A percentile compares a stretch with the other conserved stretches of the same genome.
phyloP scores from a whole-genome alignment of 1,140 invertebrate genomes.

The Hirudo medicinalis region DNA sequence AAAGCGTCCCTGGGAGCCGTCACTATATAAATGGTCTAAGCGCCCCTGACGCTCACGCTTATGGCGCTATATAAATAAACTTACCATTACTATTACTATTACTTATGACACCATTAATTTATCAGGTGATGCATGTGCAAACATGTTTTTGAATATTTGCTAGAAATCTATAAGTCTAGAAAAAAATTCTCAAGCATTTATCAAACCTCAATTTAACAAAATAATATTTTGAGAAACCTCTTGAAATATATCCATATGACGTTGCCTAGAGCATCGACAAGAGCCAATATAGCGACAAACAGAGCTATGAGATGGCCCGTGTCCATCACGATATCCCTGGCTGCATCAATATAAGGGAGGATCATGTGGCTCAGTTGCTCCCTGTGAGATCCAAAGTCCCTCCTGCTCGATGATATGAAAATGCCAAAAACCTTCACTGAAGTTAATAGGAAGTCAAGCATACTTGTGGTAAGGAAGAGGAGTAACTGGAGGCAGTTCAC shows the following conservation, averaged over 20 bases:
- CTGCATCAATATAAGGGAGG: constrained; percentile 20
- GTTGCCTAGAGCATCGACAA: constrained; percentile 21
- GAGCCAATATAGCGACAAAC: constrained; percentile 22
- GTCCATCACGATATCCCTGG: constrained; percentile 19
- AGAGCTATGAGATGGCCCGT: constrained; percentile 22
- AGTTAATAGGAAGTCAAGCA: too few relatives aligned
- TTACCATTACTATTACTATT: too few relatives aligned
- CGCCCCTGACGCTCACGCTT: too few relatives aligned
- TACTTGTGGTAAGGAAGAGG: constrained; percentile 21
- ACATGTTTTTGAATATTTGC: too few relatives aligned
- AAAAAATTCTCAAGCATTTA: not conserved
- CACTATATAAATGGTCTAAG: too few relatives aligned
- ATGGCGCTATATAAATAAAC: too few relatives aligned
- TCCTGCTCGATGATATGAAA: constrained; percentile 2
- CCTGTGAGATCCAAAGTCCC: constrained; percentile 22
- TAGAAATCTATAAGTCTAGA: too few relatives aligned
- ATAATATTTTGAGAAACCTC: constrained; percentile 1
- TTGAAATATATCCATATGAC: constrained; percentile 24
- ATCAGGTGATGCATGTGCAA: too few relatives aligned
- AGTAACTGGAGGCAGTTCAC: constrained; percentile 20
- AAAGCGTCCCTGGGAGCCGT: too few relatives aligned
- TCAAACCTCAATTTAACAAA: not conserved
- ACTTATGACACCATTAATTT: too few relatives aligned
- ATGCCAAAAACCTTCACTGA: not conserved
- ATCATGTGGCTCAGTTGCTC: constrained; percentile 17